phyloP scores from a whole-genome alignment of 2,113 vertebrate genomes.

The Quiscalus mexicanus region DNA sequence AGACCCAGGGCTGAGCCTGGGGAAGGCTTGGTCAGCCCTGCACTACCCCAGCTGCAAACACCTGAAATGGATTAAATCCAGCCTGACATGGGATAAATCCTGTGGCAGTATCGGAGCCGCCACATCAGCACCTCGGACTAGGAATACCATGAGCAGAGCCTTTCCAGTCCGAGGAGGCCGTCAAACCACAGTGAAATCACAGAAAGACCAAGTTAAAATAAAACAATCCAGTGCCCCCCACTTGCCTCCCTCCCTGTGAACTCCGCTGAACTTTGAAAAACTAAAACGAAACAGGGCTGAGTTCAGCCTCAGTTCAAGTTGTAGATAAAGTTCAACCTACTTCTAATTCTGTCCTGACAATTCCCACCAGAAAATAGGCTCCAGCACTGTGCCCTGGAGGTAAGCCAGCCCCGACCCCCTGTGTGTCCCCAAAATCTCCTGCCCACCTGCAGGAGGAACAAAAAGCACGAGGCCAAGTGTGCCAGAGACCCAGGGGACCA shows the following conservation, averaged over 20 bases:
- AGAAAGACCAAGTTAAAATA: neutral
- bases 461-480: accelerated
- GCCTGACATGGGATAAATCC: neutral
- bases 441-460: neutral
- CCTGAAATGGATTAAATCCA: neutral
- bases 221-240: neutral
- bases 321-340: constrained; percentile 17
- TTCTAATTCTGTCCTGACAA: constrained; percentile 8
- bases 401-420: neutral
- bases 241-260: neutral
- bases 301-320: constrained; percentile 16
- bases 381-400: accelerated
- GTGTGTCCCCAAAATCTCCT: neutral
- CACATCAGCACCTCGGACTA: accelerated
- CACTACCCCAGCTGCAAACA: neutral
- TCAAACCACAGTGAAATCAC: neutral
- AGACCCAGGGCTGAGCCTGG: neutral
- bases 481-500: neutral
- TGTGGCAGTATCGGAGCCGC: neutral
- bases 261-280: constrained; percentile 15
- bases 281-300: neutral
- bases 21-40: neutral
- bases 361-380: neutral
- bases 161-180: neutral
- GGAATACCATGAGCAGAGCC: neutral